Conservation (phyloP, 1,140 invertebrate species). For the Scaptomyza pallida region DNA sequence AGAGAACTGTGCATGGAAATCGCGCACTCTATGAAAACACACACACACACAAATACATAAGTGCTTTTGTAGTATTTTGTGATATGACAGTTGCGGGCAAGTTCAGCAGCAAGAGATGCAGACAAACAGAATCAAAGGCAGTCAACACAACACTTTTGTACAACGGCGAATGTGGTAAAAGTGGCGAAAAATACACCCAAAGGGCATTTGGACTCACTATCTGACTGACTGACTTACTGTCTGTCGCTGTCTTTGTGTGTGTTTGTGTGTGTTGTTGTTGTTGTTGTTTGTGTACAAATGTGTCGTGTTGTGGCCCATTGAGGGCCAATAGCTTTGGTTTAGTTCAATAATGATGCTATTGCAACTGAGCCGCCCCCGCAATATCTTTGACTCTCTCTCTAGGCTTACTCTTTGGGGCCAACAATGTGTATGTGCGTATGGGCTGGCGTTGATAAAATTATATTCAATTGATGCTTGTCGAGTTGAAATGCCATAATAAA, state of each 20-base stretch:
- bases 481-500: slow-evolving; percentile 79
- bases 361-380: slow-evolving; percentile 46
- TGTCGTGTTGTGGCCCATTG: slow-evolving; percentile 75
- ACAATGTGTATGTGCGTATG: slow-evolving; percentile 9
- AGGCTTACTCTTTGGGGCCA: slow-evolving; percentile 27
- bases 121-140: slow-evolving; percentile 80
- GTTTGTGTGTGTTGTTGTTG: slow-evolving; percentile 20
- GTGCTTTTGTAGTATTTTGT: slow-evolving; percentile 11
- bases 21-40: slow-evolving; percentile 21
- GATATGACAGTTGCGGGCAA: slow-evolving; percentile 27
- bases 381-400: slow-evolving; percentile 1
- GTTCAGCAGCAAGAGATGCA: slow-evolving; percentile 28
- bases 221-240: background rate
- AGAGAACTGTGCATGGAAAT: slow-evolving; percentile 17
- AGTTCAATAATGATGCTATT: slow-evolving; percentile 78
- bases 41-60: background rate
- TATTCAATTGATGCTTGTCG: slow-evolving; percentile 77
- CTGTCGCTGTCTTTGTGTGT: slow-evolving; percentile 8
- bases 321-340: slow-evolving; percentile 79
- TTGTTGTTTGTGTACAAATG: slow-evolving; percentile 51
- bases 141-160: slow-evolving; percentile 67
- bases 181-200: slow-evolving; percentile 73
- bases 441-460: slow-evolving; percentile 58
- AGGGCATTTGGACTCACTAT: slow-evolving; percentile 58
- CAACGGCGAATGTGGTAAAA: slow-evolving; percentile 48